Conservation (phyloP, 2,888 invertebrate species). For the Parnassius smintheus region DNA sequence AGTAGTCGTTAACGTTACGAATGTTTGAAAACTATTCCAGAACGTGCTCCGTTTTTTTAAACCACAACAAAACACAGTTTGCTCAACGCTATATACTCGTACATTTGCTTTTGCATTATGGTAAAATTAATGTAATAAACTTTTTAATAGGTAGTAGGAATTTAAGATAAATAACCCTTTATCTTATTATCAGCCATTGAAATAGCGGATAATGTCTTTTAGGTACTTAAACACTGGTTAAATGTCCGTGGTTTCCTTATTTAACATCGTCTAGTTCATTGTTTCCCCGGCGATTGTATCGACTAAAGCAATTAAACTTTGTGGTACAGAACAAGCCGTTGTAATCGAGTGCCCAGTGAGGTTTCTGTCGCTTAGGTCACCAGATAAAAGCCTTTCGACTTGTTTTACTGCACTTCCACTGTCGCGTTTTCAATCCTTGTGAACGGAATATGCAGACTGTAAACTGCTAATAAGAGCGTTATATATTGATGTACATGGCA, state of each 20-base stretch:
- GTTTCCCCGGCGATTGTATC: conserved; percentile 15
- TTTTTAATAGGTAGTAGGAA: too few relatives aligned
- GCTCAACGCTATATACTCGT: too few relatives aligned
- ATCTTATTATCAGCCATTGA: neutral
- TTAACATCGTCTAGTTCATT: conserved; percentile 5
- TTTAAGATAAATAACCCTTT: neutral
- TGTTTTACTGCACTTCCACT: conserved; percentile 16
- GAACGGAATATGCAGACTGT: conserved; percentile 1
- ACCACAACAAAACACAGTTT: too few relatives aligned
- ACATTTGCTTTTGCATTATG: neutral
- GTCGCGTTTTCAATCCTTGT: neutral
- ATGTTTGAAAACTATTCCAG: neutral
- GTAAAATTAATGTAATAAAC: too few relatives aligned
- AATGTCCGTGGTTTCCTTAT: conserved; percentile 4
- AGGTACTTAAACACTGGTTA: neutral
- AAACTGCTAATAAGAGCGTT: neutral
- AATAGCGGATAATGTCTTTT: neutral
- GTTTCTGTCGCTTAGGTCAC: conserved; percentile 14
- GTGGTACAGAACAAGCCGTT: conserved; percentile 11
- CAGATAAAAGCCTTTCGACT: conserved; percentile 10
- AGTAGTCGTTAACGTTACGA: neutral
- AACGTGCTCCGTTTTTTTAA: too few relatives aligned
- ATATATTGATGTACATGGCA: neutral
- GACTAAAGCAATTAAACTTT: conserved; percentile 12
- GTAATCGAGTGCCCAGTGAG: conserved; percentile 6